Evolutionary conservation across 2,113 vertebrate genomes (phyloP).

Genomic region (Tetrao urogallus): DNA sequence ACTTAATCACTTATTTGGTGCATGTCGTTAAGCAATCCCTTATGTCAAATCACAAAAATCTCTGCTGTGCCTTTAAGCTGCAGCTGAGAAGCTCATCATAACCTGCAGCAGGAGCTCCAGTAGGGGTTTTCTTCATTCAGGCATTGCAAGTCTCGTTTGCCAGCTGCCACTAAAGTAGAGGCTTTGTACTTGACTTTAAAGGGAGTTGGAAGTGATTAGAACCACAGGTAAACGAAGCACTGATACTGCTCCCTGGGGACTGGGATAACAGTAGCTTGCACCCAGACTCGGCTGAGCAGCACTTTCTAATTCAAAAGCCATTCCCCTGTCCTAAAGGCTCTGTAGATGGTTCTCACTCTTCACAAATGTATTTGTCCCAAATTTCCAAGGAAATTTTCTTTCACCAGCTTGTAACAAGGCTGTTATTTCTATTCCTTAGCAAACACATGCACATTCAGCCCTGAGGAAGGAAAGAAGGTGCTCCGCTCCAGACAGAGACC

Average conservation of each 20-base stretch:
- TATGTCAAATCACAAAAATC: not conserved
- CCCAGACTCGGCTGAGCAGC: not conserved
- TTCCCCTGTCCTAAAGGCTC: accelerated
- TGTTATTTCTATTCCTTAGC: not conserved
- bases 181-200: not conserved
- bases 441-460: not conserved
- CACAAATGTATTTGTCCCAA: not conserved
- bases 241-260: not conserved
- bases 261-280: not conserved
- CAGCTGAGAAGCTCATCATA: not conserved
- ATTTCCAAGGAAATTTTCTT: not conserved
- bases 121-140: accelerated
- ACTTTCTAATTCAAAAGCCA: not conserved
- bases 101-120: not conserved
- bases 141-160: not conserved
- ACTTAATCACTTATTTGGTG: constrained; percentile 13
- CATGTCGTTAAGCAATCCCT: not conserved
- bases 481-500: not conserved
- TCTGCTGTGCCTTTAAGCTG: not conserved
- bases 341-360: not conserved
- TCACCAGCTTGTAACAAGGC: not conserved
- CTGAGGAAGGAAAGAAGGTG: not conserved
- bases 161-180: not conserved
- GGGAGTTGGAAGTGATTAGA: not conserved
- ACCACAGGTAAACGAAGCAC: not conserved